phyloP scores from a whole-genome alignment of 2,797 vertebrate species.

The Sebastes diploproa region DNA sequence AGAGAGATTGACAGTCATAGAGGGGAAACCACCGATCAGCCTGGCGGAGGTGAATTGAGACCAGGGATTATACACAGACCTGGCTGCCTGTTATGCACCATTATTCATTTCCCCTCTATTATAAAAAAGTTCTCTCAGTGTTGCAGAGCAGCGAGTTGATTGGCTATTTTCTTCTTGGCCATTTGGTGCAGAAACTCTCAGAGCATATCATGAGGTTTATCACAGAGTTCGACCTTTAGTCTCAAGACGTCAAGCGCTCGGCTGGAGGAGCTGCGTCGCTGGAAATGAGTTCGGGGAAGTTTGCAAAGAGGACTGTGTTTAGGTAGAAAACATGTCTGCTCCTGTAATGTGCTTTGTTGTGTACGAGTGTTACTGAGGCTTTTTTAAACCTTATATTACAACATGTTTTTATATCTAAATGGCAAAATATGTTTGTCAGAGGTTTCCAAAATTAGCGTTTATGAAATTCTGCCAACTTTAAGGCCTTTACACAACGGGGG shows the following conservation, averaged over 20 bases:
- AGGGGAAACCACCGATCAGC: conserved; percentile 17
- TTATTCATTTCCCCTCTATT: conserved; percentile 23
- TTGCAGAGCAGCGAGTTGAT: conserved; percentile 23
- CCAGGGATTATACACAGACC: conserved; percentile 20
- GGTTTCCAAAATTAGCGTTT: neutral
- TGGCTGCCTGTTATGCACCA: conserved; percentile 6
- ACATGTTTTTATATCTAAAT: neutral
- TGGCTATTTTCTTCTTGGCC: conserved; percentile 27
- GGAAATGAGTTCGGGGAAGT: conserved; percentile 34
- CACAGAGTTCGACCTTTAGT: conserved; percentile 30
- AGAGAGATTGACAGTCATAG: conserved; percentile 1
- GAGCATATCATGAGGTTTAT: conserved; percentile 40
- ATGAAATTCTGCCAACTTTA: neutral
- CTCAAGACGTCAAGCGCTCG: conserved; percentile 10
- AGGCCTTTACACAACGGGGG: too few relatives aligned
- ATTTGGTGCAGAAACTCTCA: conserved; percentile 31
- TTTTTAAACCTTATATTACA: neutral
- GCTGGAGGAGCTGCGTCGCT: conserved; percentile 2
- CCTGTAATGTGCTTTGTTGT: neutral
- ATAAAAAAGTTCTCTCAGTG: conserved; percentile 11
- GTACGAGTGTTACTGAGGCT: neutral
- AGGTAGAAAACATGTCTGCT: neutral
- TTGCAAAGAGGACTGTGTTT: conserved; percentile 4
- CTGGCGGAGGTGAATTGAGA: neutral
- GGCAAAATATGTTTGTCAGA: neutral